These are phyloP conservation scores for Mesaphorura yosii DNA, from an alignment of 1,140 invertebrate genomes.

Conservation along the genomic window DNA sequence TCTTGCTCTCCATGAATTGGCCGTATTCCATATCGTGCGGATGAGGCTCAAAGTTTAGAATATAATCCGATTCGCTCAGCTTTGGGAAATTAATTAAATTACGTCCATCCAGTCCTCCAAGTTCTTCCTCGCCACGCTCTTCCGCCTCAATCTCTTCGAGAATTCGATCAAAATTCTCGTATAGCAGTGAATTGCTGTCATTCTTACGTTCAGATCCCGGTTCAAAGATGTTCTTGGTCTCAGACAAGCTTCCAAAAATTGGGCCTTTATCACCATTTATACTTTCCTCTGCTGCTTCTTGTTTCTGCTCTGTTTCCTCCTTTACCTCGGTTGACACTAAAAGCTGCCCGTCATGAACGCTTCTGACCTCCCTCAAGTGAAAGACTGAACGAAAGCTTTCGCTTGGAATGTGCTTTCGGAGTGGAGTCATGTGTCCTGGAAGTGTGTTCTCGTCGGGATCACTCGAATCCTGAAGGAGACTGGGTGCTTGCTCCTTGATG, in stretches of 20 bases:
- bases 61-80: neutral
- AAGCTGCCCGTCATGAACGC: neutral
- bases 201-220: no score
- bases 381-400: conserved; percentile 15
- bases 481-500: neutral
- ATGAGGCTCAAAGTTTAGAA: neutral
- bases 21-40: neutral
- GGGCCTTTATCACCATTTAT: neutral
- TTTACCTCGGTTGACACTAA: neutral
- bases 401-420: conserved; percentile 1
- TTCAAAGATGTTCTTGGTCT: neutral
- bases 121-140: neutral
- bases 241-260: no score
- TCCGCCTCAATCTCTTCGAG: neutral
- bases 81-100: neutral
- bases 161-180: neutral
- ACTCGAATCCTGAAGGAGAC: neutral
- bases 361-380: conserved; percentile 7
- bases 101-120: neutral
- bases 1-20: neutral
- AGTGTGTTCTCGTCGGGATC: conserved; percentile 3
- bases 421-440: conserved; percentile 15
- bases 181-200: no score
- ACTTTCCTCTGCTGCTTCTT: neutral
- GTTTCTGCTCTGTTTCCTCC: neutral